Percentiles rank a stretch among this genome's conserved stretches.
These are phyloP conservation scores for Dallia pectoralis DNA, from an alignment of 2,797 vertebrate genomes.

Conservation along the genomic window DNA sequence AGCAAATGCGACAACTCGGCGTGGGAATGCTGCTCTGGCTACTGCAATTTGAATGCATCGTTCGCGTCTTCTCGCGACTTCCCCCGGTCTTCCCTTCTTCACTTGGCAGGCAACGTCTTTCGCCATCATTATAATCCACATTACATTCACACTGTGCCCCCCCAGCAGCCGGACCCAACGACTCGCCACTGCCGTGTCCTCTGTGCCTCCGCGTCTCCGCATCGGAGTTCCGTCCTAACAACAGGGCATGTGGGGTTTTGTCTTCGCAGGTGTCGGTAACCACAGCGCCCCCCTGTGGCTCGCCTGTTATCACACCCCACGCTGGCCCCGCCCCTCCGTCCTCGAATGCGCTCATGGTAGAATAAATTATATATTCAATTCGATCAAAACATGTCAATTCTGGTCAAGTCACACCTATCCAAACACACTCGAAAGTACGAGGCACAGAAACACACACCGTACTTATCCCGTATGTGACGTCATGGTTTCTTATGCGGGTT, in stretches of 20 bases:
- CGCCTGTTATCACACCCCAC: conserved; percentile 43
- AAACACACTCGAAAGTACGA: background rate
- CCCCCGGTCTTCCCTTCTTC: conserved; percentile 50
- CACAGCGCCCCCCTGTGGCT: conserved; percentile 48
- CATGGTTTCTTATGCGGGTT: conserved; percentile 19
- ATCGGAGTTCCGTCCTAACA: conserved; percentile 19
- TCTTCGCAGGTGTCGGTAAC: conserved; percentile 56
- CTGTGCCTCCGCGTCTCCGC: conserved; percentile 23
- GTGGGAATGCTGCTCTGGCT: conserved; percentile 81
- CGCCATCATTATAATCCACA: conserved; percentile 25
- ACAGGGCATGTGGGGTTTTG: conserved; percentile 38
- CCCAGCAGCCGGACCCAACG: conserved; percentile 33
- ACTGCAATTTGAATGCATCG: conserved; percentile 81
- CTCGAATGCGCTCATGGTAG: conserved; percentile 61
- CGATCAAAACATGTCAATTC: conserved; percentile 44
- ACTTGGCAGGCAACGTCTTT: conserved; percentile 32
- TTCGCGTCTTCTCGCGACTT: conserved; percentile 54
- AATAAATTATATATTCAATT: conserved; percentile 33
- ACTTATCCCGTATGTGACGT: conserved; percentile 21
- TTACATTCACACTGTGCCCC: conserved; percentile 33
- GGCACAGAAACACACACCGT: background rate
- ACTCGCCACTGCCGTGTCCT: conserved; percentile 28
- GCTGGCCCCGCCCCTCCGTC: conserved; percentile 57
- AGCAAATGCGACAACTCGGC: conserved; percentile 92
- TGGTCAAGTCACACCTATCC: conserved; percentile 20